phyloP scores from a whole-genome alignment of 2,113 vertebrate species.

The Amphiprion percula region DNA sequence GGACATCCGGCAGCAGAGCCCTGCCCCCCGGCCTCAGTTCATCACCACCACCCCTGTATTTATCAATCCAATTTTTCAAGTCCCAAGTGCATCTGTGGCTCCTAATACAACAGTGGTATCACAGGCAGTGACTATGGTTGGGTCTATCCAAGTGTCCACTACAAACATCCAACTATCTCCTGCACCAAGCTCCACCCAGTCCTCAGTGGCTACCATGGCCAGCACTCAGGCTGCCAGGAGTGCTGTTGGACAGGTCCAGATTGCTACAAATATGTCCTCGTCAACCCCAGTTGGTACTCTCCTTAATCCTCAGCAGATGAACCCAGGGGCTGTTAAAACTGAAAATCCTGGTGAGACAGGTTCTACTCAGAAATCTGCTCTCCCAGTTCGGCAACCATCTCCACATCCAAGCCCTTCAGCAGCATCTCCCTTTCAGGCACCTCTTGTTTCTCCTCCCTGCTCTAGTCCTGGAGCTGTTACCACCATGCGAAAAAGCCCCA shows the following conservation, averaged over 20 bases:
- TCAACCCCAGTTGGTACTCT: conserved; percentile 71
- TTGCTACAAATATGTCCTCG: conserved; percentile 79
- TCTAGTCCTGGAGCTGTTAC: conserved; percentile 87
- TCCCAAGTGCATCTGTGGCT: conserved; percentile 78
- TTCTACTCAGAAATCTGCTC: conserved; percentile 68
- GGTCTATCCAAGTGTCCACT: conserved; percentile 91
- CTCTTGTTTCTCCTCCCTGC: conserved; percentile 86
- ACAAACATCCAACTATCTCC: conserved; percentile 92
- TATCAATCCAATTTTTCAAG: conserved; percentile 95
- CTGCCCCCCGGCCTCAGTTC: conserved; percentile 87
- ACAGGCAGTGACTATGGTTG: conserved; percentile 91
- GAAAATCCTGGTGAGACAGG: conserved; percentile 83
- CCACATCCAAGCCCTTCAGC: conserved; percentile 62
- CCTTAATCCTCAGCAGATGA: conserved; percentile 66
- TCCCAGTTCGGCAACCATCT: conserved; percentile 80
- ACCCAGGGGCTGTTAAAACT: conserved; percentile 73
- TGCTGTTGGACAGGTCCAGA: conserved; percentile 86
- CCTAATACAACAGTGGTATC: conserved; percentile 88
- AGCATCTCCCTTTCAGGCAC: conserved; percentile 82
- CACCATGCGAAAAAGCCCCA: conserved; percentile 86
- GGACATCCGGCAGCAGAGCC: conserved; percentile 85
- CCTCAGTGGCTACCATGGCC: conserved; percentile 76
- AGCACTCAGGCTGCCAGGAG: conserved; percentile 82
- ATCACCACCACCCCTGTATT: conserved; percentile 93
- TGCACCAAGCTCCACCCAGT: conserved; percentile 70